A percentile compares a stretch with the other conserved stretches of the same genome.
These are phyloP conservation scores for Alcis repandata DNA, from an alignment of 2,888 invertebrate genomes.

Conservation along the genomic window DNA sequence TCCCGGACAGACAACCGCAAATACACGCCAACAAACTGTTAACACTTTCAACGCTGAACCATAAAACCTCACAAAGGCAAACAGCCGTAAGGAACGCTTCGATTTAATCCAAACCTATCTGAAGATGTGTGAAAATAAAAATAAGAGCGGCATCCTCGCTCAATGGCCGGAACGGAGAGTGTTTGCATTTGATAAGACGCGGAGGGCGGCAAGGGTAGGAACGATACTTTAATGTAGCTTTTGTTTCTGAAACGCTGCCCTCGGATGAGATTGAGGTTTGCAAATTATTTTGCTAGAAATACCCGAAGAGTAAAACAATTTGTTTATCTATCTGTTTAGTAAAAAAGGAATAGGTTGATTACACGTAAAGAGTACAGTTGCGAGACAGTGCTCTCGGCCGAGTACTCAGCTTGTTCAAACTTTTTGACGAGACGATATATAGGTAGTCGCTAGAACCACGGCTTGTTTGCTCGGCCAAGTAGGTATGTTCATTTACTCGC, in stretches of 20 bases:
- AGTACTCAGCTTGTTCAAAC: too few relatives aligned
- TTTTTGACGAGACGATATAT: too few relatives aligned
- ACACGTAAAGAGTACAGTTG: too few relatives aligned
- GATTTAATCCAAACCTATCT: constrained; percentile 63
- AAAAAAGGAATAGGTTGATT: background rate
- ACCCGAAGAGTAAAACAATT: too few relatives aligned
- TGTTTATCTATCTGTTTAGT: background rate
- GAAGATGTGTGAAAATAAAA: constrained; percentile 77
- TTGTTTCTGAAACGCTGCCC: constrained; percentile 41
- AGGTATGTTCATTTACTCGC: too few relatives aligned
- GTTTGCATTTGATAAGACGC: constrained; percentile 83
- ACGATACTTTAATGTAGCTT: constrained; percentile 48
- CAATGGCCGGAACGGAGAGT: constrained; percentile 83
- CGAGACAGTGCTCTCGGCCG: too few relatives aligned
- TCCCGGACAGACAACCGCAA: constrained; percentile 8
- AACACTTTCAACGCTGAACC: constrained; percentile 29
- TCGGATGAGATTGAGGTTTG: constrained; percentile 18
- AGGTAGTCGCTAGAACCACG: too few relatives aligned
- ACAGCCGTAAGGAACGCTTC: constrained; percentile 56
- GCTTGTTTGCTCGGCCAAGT: too few relatives aligned
- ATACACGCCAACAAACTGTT: constrained; percentile 31
- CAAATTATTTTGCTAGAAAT: background rate
- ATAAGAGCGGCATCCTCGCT: constrained; percentile 72
- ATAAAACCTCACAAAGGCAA: constrained; percentile 54
- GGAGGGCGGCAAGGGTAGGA: constrained; percentile 56